phyloP scores from a whole-genome alignment of 2,113 vertebrate genomes.

The Erythrolamprus reginae region DNA sequence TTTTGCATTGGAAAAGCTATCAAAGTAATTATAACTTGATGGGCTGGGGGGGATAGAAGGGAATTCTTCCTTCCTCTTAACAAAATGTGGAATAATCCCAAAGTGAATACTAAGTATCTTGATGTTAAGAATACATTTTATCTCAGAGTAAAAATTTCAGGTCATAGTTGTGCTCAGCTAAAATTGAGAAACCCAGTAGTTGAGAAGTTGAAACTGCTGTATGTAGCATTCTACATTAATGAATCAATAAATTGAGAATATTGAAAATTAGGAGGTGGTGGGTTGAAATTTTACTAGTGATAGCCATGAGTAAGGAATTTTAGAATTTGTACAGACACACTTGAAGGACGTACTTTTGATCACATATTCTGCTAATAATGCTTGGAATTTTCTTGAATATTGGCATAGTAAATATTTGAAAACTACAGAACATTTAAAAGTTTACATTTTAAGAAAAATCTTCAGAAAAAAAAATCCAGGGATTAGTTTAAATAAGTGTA shows the following conservation, averaged over 20 bases:
- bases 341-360: neutral
- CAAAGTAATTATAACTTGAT: neutral
- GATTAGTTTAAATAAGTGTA: neutral
- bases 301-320: neutral
- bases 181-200: neutral
- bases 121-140: neutral
- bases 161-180: neutral
- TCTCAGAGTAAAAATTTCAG: neutral
- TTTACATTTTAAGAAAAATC: neutral
- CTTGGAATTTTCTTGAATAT: neutral
- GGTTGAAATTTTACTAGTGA: neutral
- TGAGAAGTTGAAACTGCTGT: neutral
- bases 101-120: neutral
- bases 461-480: neutral
- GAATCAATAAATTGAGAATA: neutral
- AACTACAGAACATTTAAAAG: neutral
- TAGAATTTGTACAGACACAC: neutral
- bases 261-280: neutral
- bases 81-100: neutral
- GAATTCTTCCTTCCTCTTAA: neutral
- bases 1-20: neutral
- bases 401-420: neutral
- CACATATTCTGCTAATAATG: neutral
- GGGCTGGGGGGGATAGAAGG: neutral
- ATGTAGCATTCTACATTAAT: neutral